Conservation (phyloP, 2,888 invertebrate genomes). For the Morpho achilles region DNA sequence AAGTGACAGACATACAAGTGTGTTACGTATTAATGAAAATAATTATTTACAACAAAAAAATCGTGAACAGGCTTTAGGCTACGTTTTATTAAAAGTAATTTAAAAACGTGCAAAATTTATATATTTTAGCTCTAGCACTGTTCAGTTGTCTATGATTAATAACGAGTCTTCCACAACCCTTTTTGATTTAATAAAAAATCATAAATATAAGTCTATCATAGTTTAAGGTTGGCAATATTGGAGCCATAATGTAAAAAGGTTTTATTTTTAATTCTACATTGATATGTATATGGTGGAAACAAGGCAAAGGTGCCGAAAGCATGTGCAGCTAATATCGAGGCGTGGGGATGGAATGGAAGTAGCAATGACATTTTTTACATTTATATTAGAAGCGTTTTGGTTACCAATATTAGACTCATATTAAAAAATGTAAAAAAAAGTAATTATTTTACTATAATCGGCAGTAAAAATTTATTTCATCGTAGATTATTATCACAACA, state of each 20-base stretch:
- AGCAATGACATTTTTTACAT: conserved; percentile 10
- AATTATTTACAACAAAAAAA: conserved; percentile 50
- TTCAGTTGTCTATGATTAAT: conserved; percentile 32
- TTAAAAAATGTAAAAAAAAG: too few species aligned
- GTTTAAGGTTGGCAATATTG: conserved; percentile 20
- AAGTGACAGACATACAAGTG: conserved; percentile 48
- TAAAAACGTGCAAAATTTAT: conserved; percentile 27
- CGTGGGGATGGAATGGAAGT: conserved; percentile 9
- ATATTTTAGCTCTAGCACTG: conserved; percentile 43
- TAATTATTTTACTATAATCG: too few species aligned
- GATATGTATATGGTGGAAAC: conserved; percentile 32
- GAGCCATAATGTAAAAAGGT: conserved; percentile 28
- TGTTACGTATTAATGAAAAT: conserved; percentile 48
- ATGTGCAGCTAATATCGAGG: conserved; percentile 31
- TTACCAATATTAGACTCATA: conserved; percentile 9
- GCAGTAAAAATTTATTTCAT: too few species aligned
- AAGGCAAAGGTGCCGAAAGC: conserved; percentile 44
- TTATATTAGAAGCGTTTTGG: conserved; percentile 18
- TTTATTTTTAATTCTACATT: conserved; percentile 30
- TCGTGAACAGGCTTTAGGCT: conserved; percentile 28
- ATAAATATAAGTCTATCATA: conserved; percentile 10
- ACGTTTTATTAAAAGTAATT: conserved; percentile 29
- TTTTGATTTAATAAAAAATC: conserved; percentile 40
- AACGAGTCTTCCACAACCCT: conserved; percentile 75
- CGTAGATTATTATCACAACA: too few species aligned